Conservation (phyloP, 2,888 invertebrate genomes). For the Eupithecia tripunctaria region DNA sequence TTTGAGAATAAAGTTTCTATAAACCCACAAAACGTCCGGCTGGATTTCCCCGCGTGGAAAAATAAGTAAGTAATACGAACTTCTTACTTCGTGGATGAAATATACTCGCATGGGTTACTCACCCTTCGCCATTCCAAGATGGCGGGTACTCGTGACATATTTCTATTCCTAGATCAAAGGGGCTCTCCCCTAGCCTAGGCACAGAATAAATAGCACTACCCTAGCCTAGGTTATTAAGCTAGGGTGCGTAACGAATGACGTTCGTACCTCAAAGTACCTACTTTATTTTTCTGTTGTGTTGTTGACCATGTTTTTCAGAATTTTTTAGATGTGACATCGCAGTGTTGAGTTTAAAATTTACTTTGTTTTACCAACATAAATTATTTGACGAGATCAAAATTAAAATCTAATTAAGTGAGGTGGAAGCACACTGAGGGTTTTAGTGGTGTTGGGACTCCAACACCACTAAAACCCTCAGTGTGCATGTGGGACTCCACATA, state of each 20-base stretch:
- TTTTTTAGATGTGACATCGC: neutral
- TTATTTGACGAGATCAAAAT: too few species aligned
- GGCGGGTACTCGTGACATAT: conserved; percentile 47
- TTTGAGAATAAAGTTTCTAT: too few species aligned
- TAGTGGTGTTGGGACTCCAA: too few species aligned
- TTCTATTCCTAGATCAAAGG: conserved; percentile 48
- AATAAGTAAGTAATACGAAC: neutral
- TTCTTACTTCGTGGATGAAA: neutral
- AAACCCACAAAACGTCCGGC: too few species aligned
- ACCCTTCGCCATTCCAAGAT: conserved; percentile 43
- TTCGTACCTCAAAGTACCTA: neutral
- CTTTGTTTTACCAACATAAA: neutral
- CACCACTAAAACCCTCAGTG: too few species aligned
- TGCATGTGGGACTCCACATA: too few species aligned
- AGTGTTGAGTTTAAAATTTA: neutral
- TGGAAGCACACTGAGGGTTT: too few species aligned
- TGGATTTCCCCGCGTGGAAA: neutral
- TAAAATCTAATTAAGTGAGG: too few species aligned
- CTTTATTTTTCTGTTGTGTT: neutral
- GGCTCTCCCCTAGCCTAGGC: conserved; percentile 19
- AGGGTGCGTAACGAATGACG: conserved; percentile 3
- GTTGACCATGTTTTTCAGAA: neutral
- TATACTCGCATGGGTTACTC: neutral
- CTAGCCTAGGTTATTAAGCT: conserved; percentile 16
- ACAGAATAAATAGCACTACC: conserved; percentile 13